These are phyloP conservation scores for Microctonus aethiopoides DNA, from an alignment of 2,888 invertebrate species.

Conservation along the genomic window DNA sequence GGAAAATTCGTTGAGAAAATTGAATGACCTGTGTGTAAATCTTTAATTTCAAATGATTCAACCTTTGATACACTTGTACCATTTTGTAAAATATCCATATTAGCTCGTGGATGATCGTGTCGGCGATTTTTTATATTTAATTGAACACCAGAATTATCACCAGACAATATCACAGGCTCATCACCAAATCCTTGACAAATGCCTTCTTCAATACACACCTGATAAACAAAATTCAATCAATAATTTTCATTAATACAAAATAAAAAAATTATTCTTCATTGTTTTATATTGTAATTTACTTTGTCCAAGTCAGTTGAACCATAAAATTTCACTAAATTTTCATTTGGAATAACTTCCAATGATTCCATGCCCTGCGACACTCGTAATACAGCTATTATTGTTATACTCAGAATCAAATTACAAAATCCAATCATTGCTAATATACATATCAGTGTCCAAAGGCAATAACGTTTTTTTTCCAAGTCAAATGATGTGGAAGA, in stretches of 20 bases:
- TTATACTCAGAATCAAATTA: slow-evolving; percentile 83
- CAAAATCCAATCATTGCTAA: slow-evolving; percentile 76
- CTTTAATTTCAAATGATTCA: slow-evolving; percentile 76
- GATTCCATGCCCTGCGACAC: slow-evolving; percentile 88
- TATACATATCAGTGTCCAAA: slow-evolving; percentile 83
- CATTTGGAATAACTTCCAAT: slow-evolving; percentile 82
- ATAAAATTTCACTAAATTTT: slow-evolving; percentile 81
- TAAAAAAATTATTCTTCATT: not conserved
- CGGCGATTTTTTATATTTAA: slow-evolving; percentile 58
- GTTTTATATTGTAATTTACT: slow-evolving; percentile 60
- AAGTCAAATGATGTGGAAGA: slow-evolving; percentile 43
- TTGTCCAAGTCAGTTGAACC: slow-evolving; percentile 82
- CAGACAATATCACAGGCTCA: slow-evolving; percentile 65
- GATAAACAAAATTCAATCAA: slow-evolving; percentile 8
- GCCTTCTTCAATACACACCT: slow-evolving; percentile 63
- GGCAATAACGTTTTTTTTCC: slow-evolving; percentile 58
- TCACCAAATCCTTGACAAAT: slow-evolving; percentile 65
- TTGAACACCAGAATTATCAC: slow-evolving; percentile 61
- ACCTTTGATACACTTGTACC: slow-evolving; percentile 79
- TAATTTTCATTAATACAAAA: not conserved
- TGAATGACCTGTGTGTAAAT: slow-evolving; percentile 73
- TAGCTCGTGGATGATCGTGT: slow-evolving; percentile 49
- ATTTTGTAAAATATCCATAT: slow-evolving; percentile 70
- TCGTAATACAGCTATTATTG: slow-evolving; percentile 82
- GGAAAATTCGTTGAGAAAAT: slow-evolving; percentile 83